Evolutionary conservation across 1,140 invertebrate genomes (phyloP), one percentile per base, ranked within the genome.

Genomic region (Archegozetes longisetosus): DNA sequence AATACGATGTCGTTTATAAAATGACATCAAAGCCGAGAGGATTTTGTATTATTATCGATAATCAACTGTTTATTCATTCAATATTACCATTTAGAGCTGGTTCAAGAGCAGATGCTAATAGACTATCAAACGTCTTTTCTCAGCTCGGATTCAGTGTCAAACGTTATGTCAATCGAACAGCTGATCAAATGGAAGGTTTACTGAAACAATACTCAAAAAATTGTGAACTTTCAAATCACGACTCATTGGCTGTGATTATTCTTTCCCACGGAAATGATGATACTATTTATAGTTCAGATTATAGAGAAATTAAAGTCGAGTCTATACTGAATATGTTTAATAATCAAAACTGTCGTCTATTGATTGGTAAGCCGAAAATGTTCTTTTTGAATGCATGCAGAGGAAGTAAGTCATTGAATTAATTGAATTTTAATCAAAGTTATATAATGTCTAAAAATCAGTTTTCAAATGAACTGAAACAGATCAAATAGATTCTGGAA

Each of bases 361-460:
- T 59, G 3, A 29, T 22, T 14, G 40, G 40, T 27, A 59, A 59
- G 24, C 57, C 57, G 4, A 59, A 58, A 59, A 49, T 47, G 24
- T 58, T 58, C 3, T 51, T 55, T n/a, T 22, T 57, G 6, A 27
- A 47, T 40, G 55, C 55, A 9, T 57, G 57, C 24, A 27, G 57
- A 23, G 57, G 57, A 28, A 27, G 50, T 53, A 51, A 51, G 50
- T n/a, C n/a, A n/a, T n/a, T n/a, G n/a, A n/a, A n/a, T n/a, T n/a
- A n/a, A n/a, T n/a, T n/a, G n/a, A n/a, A n/a, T n/a, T n/a, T n/a
- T n/a, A n/a, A n/a, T n/a, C n/a, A n/a, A n/a, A n/a, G n/a, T n/a
- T n/a, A n/a, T n/a, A n/a, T n/a, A n/a, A n/a, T n/a, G n/a, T n/a
- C n/a, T n/a, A 40, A 40, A 9, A 9, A 40, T 40, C 17, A 40